phyloP scores from a whole-genome alignment of 2,113 vertebrate species.

The Oryzias celebensis region DNA sequence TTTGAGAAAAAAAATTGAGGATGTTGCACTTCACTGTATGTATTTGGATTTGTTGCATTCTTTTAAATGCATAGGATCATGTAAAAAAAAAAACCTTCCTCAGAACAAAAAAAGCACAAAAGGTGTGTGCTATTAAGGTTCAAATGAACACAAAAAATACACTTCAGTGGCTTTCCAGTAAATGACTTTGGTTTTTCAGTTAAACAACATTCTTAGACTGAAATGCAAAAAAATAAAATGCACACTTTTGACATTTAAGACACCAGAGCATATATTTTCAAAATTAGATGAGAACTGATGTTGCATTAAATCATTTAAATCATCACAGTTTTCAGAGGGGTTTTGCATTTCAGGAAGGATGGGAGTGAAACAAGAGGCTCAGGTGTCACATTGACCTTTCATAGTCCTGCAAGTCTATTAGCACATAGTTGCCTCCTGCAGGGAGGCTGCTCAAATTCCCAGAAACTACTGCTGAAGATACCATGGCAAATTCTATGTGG shows the following conservation, averaged over 20 bases:
- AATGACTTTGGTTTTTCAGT: neutral
- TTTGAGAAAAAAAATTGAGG: neutral
- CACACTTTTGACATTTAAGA: neutral
- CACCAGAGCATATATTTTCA: neutral
- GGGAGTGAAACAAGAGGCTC: neutral
- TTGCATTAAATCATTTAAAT: neutral
- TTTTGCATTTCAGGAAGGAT: conserved; percentile 5
- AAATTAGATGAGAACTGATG: neutral
- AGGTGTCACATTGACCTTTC: conserved; percentile 33
- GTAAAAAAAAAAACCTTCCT: neutral
- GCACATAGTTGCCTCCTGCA: conserved; percentile 28
- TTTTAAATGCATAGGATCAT: neutral
- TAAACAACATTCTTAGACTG: no score
- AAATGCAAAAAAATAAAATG: neutral
- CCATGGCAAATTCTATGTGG: neutral
- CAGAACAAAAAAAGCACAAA: neutral
- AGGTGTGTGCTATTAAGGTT: neutral
- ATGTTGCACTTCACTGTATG: neutral
- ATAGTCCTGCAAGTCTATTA: conserved; percentile 32
- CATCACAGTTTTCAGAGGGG: neutral
- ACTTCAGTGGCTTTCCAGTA: neutral
- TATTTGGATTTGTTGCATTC: neutral
- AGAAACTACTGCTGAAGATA: conserved; percentile 1
- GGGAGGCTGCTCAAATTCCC: conserved; percentile 10
- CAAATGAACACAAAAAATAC: neutral